Base-by-base conservation (phyloP, 1,140 invertebrate genomes). In the Ooceraea biroi region DNA sequence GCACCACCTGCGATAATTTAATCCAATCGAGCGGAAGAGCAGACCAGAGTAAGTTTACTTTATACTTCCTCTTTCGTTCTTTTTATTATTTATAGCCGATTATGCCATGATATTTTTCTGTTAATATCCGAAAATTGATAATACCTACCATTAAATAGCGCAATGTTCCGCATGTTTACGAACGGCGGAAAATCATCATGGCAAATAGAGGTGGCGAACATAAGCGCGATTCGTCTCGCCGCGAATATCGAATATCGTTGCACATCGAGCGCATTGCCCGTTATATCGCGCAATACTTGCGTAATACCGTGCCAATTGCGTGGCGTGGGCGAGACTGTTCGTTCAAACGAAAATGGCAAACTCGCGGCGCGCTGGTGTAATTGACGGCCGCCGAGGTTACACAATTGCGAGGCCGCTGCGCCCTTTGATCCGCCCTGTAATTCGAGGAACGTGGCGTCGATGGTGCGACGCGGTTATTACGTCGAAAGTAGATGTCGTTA, bases 381-480 rank as follows among this genome's bases (percentile, higher is more conserved):
- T 80, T 71, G 76, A 71, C 36, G 22, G 14, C 46, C 14, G 22
- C 65, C 30, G 65, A 27, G 61, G 36, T 69, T 71, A 36, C 65
- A 19, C 22, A 36, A 30, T 66, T 27, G 72, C 41, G 72, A 61
- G 55, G 22, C 22, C 3, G 12, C 50, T 14, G 27, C 7, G n/a
- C 22, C 65, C 76, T 80, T 80, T 80, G 76, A 80, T 57, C 68
- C 25, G 36, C 12, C 17, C 65, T 46, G 76, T 71, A 80, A 80
- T 80, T 57, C 55, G 36, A 69, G 69, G 76, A 69, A 46, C 66
- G 65, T 17, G 36, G n/a, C 73, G 30, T 77, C 36, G 52, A 69
- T 44, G 22, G 25, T 22, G 22, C 65, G 19, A 68, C 22, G 17
- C 36, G 17, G 12, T 58, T 65, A 71, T 78, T 58, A 58, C 50